Base-by-base conservation (phyloP, 2,888 invertebrate species). In the Drosophila borealis region DNA sequence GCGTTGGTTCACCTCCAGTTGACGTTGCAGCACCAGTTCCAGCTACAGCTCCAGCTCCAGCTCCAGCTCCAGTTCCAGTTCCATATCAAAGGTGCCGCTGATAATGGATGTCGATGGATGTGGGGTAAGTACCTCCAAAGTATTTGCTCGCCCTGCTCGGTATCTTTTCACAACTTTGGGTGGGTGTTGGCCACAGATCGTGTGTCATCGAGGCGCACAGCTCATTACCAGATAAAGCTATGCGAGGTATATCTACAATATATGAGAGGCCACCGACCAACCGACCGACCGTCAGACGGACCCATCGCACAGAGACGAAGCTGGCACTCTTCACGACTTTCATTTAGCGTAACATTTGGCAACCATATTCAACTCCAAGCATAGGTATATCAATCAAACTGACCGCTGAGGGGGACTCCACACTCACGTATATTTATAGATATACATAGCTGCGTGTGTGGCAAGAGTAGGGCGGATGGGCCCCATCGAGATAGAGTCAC, bases 111-210 rank as follows among this genome's bases (percentile, higher is more conserved):
- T 73, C 48, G 64, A 60, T 80, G 69, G 37, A 68, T 57, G 50
- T 66, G 78, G 65, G 78, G 76, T 69, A 77, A 72, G 68, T 53
- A 60, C 76, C 45, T n/a, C 59, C 65, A 46, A 63, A n/a, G 55
- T 67, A 68, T 81, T 85, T 76, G 71, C 71, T 68, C 25, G 67
- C 57, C 60, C 56, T 49, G 53, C 63, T 56, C 45, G 51, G 51
- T 63, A 62, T 70, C 54, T 69, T 66, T 83, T 87, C 77, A 81
- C 81, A 84, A 87, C 81, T 78, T 80, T 79, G 54, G 53, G 80
- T 77, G 88, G 88, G 85, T 83, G 88, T 84, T 87, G 84, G 82
- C 82, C 60, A 49, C 62, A 78, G 76, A 74, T 71, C 55, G 74
- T 82, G 83, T 80, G 81, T 81, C 80, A 81, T 75, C 61, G 51